A percentile compares a stretch with the other conserved stretches of the same genome.
These are phyloP conservation scores for Dreissena polymorpha DNA, from an alignment of 1,140 invertebrate genomes.

Conservation along the genomic window DNA sequence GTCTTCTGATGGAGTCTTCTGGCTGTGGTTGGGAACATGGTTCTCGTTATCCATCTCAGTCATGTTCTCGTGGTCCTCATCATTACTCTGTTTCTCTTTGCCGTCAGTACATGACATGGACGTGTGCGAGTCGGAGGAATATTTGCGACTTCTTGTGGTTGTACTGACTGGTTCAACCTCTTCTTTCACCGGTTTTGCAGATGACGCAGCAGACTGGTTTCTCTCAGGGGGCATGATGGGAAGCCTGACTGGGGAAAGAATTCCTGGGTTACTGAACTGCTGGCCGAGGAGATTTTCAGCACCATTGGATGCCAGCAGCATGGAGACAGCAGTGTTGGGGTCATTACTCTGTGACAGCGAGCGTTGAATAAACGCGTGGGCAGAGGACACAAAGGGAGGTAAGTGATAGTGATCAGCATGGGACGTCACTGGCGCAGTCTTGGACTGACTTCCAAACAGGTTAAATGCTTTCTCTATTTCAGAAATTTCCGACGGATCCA, in stretches of 20 bases:
- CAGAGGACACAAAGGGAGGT: conserved; percentile 45
- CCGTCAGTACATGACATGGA: conserved; percentile 40
- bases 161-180: conserved; percentile 53
- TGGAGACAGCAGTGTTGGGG: conserved; percentile 53
- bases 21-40: conserved; percentile 30
- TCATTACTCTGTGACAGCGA: conserved; percentile 51
- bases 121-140: conserved; percentile 52
- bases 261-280: conserved; percentile 31
- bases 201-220: conserved; percentile 8
- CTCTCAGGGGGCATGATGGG: conserved; percentile 46
- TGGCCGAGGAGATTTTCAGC: conserved; percentile 45
- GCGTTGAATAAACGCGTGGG: conserved; percentile 48
- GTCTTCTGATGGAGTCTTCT: conserved; percentile 59
- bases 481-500: conserved; percentile 38
- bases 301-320: conserved; percentile 50
- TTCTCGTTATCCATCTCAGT: conserved; percentile 27
- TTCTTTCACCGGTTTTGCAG: conserved; percentile 16
- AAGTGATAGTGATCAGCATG: conserved; percentile 48
- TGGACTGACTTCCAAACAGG: conserved; percentile 34
- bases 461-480: conserved; percentile 51
- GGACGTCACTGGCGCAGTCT: conserved; percentile 41
- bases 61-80: conserved; percentile 19
- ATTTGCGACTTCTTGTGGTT: conserved; percentile 46
- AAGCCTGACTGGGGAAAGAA: conserved; percentile 36
- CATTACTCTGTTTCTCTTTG: conserved; percentile 31